Conservation (phyloP, 1,140 invertebrate genomes). For the Drosophila yakuba region DNA sequence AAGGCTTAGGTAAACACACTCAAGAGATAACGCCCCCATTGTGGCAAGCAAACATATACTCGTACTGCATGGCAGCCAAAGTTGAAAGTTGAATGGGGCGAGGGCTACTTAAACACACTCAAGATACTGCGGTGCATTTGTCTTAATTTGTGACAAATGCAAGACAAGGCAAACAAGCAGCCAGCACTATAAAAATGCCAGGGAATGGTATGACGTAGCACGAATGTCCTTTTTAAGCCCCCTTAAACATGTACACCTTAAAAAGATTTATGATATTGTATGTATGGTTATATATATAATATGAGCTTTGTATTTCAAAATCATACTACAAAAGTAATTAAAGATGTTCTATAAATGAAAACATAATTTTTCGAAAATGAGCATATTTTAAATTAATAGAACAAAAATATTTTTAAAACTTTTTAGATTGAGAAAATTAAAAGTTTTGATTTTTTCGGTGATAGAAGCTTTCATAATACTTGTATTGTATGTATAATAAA, state of each 20-base stretch:
- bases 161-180: conserved; percentile 58
- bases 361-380: too few species aligned
- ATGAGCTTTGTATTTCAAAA: too few species aligned
- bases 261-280: neutral
- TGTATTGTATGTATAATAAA: too few species aligned
- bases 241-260: neutral
- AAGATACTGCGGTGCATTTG: conserved; percentile 63
- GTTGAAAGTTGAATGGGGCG: conserved; percentile 6
- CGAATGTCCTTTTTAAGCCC: neutral
- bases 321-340: too few species aligned
- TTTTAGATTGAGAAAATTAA: too few species aligned
- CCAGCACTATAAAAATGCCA: conserved; percentile 36
- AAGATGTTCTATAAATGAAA: too few species aligned
- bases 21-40: conserved; percentile 58
- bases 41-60: conserved; percentile 31
- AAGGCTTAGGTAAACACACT: conserved; percentile 70
- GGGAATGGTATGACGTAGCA: neutral
- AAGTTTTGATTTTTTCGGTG: too few species aligned
- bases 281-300: too few species aligned
- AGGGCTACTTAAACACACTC: conserved; percentile 20
- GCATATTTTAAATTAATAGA: too few species aligned
- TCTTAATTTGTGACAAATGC: conserved; percentile 77
- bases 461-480: too few species aligned
- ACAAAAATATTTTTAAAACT: too few species aligned
- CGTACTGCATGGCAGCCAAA: neutral